Evolutionary conservation across 2,888 invertebrate species (phyloP), one percentile per base, ranked within the genome.

Genomic region (Perithous albicinctus): DNA sequence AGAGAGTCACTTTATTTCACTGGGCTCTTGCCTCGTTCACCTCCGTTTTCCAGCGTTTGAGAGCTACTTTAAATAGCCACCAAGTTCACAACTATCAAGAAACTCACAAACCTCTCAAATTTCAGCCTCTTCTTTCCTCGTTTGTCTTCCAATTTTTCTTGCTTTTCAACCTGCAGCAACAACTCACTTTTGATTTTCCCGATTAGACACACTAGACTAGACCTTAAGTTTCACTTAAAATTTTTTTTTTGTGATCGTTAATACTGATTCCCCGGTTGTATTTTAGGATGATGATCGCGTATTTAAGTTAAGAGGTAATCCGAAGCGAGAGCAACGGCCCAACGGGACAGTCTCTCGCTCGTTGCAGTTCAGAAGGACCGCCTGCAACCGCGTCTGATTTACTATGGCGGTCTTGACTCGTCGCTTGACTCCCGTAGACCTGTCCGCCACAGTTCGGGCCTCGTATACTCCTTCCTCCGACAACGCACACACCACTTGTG

Each of bases 361-460:
- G 82, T 80, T 85, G 89, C 86, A 88, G 92, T 91, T 92, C 91
- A 91, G 90, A 92, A 91, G 90, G 91, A 92, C 91, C 92, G 92
- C 91, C 91, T 90, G 92, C 90, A 89, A 91, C 89, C 90, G 59
- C 72, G 90, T 88, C 92, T 92, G 92, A 92, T 92, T 92, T 92
- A 91, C 90, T 90, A 90, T 89, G 89, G 91, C 88, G 88, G 89
- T 89, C 88, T 87, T 85, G 86, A 84, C 85, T 82, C 84, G 85
- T 85, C 83, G 79, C 83, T 85, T 87, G 88, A 87, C 86, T 88
- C 66, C 80, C 59, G 63, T 54, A 73, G 80, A 83, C 75, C 84
- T 82, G 82, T 82, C 82, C 69, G 73, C 77, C 78, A 80, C 84
- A 80, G 84, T 80, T 79, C 59, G 59, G 51, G 59, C 67, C 78